Conservation (phyloP, 2,888 invertebrate genomes). For the Ennomos quercinarius region DNA sequence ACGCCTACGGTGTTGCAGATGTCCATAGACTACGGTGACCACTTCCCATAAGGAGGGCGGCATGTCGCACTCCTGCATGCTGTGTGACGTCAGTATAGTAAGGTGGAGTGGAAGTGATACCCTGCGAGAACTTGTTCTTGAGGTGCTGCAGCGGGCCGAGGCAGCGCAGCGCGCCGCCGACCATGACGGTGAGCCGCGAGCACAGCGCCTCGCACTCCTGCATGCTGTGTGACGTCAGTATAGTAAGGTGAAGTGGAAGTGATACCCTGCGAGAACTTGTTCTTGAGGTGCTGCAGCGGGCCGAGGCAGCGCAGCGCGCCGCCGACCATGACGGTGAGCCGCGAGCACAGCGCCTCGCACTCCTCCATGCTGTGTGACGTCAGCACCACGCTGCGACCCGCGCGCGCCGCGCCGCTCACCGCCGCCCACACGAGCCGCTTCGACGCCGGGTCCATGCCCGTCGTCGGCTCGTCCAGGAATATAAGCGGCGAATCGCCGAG, state of each 20-base stretch:
- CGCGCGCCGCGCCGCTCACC: conserved; percentile 82
- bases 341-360: conserved; percentile 92
- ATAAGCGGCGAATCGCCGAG: conserved; percentile 89
- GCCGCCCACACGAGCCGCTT: conserved; percentile 93
- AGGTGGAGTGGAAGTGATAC: conserved; percentile 63
- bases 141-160: conserved; percentile 87
- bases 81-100: conserved; percentile 68
- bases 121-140: conserved; percentile 76
- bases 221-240: conserved; percentile 86
- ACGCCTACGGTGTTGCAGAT: too few species aligned
- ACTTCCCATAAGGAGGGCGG: conserved; percentile 88
- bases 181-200: conserved; percentile 90
- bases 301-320: conserved; percentile 90
- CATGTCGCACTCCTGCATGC: conserved; percentile 90
- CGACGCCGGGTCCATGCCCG: conserved; percentile 93
- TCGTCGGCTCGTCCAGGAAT: conserved; percentile 88
- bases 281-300: conserved; percentile 87
- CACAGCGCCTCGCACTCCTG: conserved; percentile 92
- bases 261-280: conserved; percentile 85
- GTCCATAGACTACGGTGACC: too few species aligned
- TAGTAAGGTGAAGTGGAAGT: too few species aligned
- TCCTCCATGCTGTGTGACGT: conserved; percentile 90
- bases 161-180: conserved; percentile 87
- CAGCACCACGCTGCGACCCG: conserved; percentile 91
- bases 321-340: conserved; percentile 92